These are phyloP conservation scores for Ochropleura leucogaster DNA, from an alignment of 2,888 invertebrate species.

Conservation along the genomic window DNA sequence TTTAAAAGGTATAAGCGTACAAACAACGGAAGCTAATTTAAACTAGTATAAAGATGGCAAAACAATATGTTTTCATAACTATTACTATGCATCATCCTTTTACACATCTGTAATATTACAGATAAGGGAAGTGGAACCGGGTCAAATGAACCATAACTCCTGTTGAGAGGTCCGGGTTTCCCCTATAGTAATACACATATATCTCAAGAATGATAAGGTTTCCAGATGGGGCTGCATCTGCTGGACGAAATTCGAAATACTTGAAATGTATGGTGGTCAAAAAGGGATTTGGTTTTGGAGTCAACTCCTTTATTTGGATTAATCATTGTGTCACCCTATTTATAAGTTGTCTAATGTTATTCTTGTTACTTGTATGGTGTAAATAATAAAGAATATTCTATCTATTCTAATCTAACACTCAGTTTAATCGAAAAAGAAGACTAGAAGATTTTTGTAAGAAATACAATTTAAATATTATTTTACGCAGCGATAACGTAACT, in stretches of 20 bases:
- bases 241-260: not conserved
- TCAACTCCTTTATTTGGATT: no score
- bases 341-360: no score
- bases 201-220: conserved; percentile 7
- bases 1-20: no score
- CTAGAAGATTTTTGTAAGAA: not conserved
- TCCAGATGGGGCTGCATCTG: conserved; percentile 5
- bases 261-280: not conserved
- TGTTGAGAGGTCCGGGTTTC: conserved; percentile 9
- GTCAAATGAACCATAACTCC: conserved; percentile 53
- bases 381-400: no score
- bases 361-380: no score
- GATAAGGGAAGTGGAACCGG: conserved; percentile 38
- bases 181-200: not conserved
- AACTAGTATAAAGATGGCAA: no score
- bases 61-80: conserved; percentile 6
- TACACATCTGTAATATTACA: conserved; percentile 34
- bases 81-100: conserved; percentile 8
- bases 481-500: not conserved
- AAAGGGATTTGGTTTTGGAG: not conserved
- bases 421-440: not conserved
- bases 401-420: no score
- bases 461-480: no score
- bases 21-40: no score
- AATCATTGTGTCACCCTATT: no score